A percentile compares a stretch with the other conserved stretches of the same genome.
These are phyloP conservation scores for Heterodera carotae DNA, from an alignment of 1,140 invertebrate species.

Conservation along the genomic window DNA sequence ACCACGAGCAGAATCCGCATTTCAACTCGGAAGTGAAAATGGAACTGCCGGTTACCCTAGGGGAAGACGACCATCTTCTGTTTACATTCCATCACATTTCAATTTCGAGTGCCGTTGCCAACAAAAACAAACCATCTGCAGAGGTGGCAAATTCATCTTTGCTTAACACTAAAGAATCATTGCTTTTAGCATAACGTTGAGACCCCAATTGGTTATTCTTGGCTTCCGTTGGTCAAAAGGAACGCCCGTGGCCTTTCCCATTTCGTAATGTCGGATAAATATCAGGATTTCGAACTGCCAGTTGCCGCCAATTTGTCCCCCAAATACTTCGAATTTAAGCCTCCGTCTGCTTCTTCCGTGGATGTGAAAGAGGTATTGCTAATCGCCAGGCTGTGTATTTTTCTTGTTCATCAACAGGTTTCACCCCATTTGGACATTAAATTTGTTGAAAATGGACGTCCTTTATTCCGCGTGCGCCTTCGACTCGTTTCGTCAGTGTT, in stretches of 20 bases:
- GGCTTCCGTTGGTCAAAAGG: conserved; percentile 41
- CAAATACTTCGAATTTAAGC: conserved; percentile 36
- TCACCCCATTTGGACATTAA: conserved; percentile 35
- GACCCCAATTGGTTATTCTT: conserved; percentile 47
- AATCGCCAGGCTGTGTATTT: conserved; percentile 14
- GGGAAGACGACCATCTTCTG: conserved; percentile 44
- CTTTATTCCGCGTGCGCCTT: conserved; percentile 44
- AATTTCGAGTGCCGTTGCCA: conserved; percentile 43
- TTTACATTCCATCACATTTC: conserved; percentile 51
- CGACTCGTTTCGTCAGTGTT: conserved; percentile 51
- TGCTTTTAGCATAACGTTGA: conserved; percentile 40
- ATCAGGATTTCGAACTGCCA: conserved; percentile 49
- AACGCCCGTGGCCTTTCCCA: conserved; percentile 16
- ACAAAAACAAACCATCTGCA: conserved; percentile 20
- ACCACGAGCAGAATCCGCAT: conserved; percentile 52
- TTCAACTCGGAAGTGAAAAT: conserved; percentile 51
- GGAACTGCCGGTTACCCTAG: conserved; percentile 39
- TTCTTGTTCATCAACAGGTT: background rate
- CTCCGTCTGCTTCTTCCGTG: background rate
- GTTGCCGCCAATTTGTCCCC: conserved; percentile 41
- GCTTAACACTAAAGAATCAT: background rate
- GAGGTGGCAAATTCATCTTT: conserved; percentile 9
- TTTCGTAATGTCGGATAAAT: conserved; percentile 41
- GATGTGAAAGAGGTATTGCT: background rate
- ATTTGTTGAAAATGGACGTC: conserved; percentile 44